phyloP scores from a whole-genome alignment of 2,797 vertebrate genomes.

The Pelobates cultripes region DNA sequence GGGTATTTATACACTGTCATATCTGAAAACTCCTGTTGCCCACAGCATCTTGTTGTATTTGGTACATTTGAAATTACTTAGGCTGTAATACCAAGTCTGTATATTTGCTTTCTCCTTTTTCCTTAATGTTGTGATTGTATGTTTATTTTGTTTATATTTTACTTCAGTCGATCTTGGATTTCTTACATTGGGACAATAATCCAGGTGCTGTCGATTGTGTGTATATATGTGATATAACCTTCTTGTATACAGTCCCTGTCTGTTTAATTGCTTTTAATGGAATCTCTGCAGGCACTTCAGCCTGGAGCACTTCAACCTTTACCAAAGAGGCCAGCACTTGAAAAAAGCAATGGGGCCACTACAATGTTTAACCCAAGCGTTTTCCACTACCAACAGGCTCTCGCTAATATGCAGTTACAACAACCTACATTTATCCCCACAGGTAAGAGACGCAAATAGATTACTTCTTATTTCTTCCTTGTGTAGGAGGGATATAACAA shows the following conservation, averaged over 20 bases:
- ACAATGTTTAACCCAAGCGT: conserved; percentile 91
- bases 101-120: conserved; percentile 9
- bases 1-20: background rate
- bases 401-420: conserved; percentile 91
- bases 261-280: conserved; percentile 39
- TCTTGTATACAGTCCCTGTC: conserved; percentile 19
- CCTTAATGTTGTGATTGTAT: conserved; percentile 40
- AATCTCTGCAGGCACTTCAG: conserved; percentile 78
- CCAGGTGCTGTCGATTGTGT: conserved; percentile 59
- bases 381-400: conserved; percentile 97
- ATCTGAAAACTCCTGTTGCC: conserved; percentile 51
- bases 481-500: too few species aligned
- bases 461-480: background rate
- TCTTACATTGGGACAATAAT: conserved; percentile 41
- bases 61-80: conserved; percentile 40
- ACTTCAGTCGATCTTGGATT: conserved; percentile 44
- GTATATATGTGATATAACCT: conserved; percentile 38
- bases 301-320: conserved; percentile 87
- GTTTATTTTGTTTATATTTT: conserved; percentile 7
- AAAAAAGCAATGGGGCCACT: conserved; percentile 91
- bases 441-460: conserved; percentile 75
- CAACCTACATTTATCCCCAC: conserved; percentile 90
- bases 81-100: conserved; percentile 8
- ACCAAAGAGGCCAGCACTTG: conserved; percentile 92
- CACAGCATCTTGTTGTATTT: conserved; percentile 54